A percentile compares a stretch with the other conserved stretches of the same genome.
Evolutionary conservation across 1,140 invertebrate genomes (phyloP).

Genomic region (Helicoverpa armigera): DNA sequence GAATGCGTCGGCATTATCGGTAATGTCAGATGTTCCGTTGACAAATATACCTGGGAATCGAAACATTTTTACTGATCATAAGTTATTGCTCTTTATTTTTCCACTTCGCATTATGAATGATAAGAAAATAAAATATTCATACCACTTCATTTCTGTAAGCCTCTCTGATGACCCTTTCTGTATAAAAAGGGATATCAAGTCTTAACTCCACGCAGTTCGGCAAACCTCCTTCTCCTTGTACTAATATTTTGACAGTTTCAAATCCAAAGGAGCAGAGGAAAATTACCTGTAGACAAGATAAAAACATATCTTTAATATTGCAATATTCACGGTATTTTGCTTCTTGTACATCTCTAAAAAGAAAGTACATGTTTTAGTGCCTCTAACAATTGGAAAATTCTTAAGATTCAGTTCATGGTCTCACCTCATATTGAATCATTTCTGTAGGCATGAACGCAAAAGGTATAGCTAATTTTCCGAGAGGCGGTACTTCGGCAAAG

Average conservation of each 20-base stretch:
- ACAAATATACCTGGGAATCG: slow-evolving; percentile 71
- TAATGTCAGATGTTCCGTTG: slow-evolving; percentile 75
- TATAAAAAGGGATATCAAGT: slow-evolving; percentile 74
- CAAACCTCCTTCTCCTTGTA: slow-evolving; percentile 78
- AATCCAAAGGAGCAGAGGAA: slow-evolving; percentile 79
- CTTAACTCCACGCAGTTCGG: slow-evolving; percentile 78
- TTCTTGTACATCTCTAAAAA: not conserved
- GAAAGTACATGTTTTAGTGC: no score
- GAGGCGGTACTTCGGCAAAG: slow-evolving; percentile 77
- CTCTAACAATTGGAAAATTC: no score
- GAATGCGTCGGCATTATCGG: slow-evolving; percentile 79
- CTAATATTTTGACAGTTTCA: slow-evolving; percentile 76
- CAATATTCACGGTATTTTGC: not conserved
- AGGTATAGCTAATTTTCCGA: slow-evolving; percentile 77
- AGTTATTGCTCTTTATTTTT: no score
- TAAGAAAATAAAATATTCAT: slow-evolving; percentile 52
- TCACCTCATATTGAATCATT: slow-evolving; percentile 83
- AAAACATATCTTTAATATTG: not conserved
- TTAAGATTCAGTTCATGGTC: not conserved
- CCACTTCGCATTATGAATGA: no score
- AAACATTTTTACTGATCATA: not conserved
- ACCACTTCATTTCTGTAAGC: slow-evolving; percentile 71
- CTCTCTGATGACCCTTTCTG: slow-evolving; percentile 70
- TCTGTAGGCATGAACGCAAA: slow-evolving; percentile 82
- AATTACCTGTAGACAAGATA: slow-evolving; percentile 53